phyloP scores from a whole-genome alignment of 2,797 vertebrate genomes.

The Parauchenoglanis ngamensis region DNA sequence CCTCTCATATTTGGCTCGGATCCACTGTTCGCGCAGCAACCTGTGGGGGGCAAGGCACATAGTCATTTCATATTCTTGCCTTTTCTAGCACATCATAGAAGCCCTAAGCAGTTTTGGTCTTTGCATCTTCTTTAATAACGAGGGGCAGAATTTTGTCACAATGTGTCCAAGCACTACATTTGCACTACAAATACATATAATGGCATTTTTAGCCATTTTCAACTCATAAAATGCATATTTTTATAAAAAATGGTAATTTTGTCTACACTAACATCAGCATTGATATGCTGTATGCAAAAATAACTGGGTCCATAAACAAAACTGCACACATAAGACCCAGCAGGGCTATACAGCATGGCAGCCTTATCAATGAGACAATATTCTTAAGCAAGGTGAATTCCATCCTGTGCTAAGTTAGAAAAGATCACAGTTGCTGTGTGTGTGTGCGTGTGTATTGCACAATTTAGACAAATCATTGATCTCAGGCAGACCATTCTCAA shows the following conservation, averaged over 20 bases:
- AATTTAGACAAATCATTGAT: background rate
- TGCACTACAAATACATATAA: too few relatives aligned
- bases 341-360: background rate
- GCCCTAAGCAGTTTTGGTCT: background rate
- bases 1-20: slow-evolving; percentile 84
- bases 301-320: background rate
- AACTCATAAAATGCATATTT: too few relatives aligned
- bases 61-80: background rate
- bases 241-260: too few relatives aligned
- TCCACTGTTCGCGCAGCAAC: slow-evolving; percentile 85
- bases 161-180: background rate
- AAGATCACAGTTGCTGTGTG: background rate
- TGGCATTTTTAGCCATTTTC: too few relatives aligned
- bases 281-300: too few relatives aligned
- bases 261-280: background rate
- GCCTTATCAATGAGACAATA: background rate
- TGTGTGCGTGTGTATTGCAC: background rate
- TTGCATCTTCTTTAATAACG: background rate
- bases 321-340: background rate
- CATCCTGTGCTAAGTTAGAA: background rate
- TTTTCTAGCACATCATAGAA: background rate
- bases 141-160: background rate
- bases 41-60: slow-evolving; percentile 62
- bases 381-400: background rate
- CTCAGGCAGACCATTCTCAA: background rate